Evolutionary conservation across 2,888 invertebrate genomes (phyloP), one percentile per base, ranked within the genome.

Genomic region (Catocala fraxini): DNA sequence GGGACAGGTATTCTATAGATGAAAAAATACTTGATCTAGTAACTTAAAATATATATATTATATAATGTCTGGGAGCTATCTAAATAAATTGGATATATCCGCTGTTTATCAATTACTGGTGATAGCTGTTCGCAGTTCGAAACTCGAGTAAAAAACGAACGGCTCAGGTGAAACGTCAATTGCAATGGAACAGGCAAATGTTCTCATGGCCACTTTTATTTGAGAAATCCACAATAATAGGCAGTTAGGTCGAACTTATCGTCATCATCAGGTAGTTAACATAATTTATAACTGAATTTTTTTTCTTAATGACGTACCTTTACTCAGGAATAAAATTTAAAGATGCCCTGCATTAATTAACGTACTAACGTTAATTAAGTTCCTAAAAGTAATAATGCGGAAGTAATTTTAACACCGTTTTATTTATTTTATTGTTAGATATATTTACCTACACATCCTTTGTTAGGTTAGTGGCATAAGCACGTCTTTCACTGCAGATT

Each of bases 191-290:
- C 74, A 82, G 73, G 76, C 77, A 77, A 82, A 82, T 84, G 80
- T 83, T 86, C 83, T 88, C 88, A 88, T 81, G 87, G 86, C 75
- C 86, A 81, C 71, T 68, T 80, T 84, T 81, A 46, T 75, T 75
- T 66, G 65, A 72, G 73, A 79, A 82, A 79, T 63, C 71, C 10
- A 65, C 60, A 61, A 79, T 77, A 80, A 82, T 78, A 64, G 77
- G 77, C 75, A 70, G 70, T 77, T 74, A 73, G 67, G 75, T 80
- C 73, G 77, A 77, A 76, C 71, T 80, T 80, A 83, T 82, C 71
- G 41, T 66, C 63, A 69, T 57, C 79, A 74, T 73, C 73, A 58
- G 60, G 55, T 68, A 63, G 73, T 77, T 68, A 71, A 46, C 43
- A 45, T 73, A 71, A 75, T 77, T 71, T 77, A 75, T 70, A 61